phyloP scores from a whole-genome alignment of 2,888 invertebrate species.

The Drosophila borealis region DNA sequence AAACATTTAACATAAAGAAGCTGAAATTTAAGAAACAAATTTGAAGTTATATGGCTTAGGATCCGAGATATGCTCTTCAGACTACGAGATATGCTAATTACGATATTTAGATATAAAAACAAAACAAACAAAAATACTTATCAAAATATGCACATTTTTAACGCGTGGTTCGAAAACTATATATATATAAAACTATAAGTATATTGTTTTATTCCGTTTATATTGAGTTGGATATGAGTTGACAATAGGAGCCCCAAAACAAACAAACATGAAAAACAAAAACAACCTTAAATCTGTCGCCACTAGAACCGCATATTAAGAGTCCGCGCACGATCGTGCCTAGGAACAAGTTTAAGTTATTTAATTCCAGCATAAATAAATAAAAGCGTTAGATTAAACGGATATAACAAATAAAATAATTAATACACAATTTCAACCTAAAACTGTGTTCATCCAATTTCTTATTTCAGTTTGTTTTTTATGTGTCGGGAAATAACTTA shows the following conservation, averaged over 20 bases:
- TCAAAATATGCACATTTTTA: conserved; percentile 71
- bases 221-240: conserved; percentile 54
- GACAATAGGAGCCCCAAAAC: conserved; percentile 14
- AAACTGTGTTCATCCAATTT: conserved; percentile 8
- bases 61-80: conserved; percentile 39
- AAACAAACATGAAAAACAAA: conserved; percentile 11
- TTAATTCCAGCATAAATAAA: conserved; percentile 80
- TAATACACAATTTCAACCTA: conserved; percentile 74
- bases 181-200: conserved; percentile 23
- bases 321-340: conserved; percentile 54
- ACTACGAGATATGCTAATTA: conserved; percentile 65
- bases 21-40: conserved; percentile 43
- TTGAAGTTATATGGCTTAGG: conserved; percentile 59
- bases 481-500: neutral
- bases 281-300: conserved; percentile 49
- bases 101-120: conserved; percentile 64
- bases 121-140: conserved; percentile 56
- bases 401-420: conserved; percentile 77
- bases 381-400: conserved; percentile 78
- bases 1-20: conserved; percentile 24
- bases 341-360: conserved; percentile 77
- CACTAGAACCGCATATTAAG: conserved; percentile 70
- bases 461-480: neutral
- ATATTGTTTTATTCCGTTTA: conserved; percentile 63
- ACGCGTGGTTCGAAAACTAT: conserved; percentile 66